Conservation (phyloP, 2,113 vertebrate species). For the Progne subis region DNA sequence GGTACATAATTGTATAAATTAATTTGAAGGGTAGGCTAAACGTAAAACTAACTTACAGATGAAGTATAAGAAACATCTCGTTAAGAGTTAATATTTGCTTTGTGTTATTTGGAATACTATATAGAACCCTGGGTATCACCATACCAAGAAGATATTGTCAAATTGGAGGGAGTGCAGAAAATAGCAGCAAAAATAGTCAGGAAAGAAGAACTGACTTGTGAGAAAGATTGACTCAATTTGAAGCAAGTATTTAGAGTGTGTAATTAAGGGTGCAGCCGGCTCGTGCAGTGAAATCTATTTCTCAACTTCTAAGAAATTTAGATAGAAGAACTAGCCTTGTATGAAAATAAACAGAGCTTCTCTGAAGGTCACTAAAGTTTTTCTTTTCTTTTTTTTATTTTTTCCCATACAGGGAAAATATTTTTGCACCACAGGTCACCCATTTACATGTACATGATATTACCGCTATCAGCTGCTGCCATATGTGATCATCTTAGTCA, state of each 20-base stretch:
- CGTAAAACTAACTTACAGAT: background rate
- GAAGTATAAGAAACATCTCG: background rate
- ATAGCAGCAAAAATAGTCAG: background rate
- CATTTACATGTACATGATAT: background rate
- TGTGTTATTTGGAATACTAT: background rate
- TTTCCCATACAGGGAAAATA: accelerated
- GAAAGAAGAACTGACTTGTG: background rate
- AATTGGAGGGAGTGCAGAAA: background rate
- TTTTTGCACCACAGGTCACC: background rate
- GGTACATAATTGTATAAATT: background rate
- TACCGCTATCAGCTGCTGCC: background rate
- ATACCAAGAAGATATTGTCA: background rate
- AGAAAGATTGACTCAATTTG: background rate
- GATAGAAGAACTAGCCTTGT: background rate
- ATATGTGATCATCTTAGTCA: background rate
- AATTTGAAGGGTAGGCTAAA: background rate
- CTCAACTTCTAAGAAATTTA: background rate
- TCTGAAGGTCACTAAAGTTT: background rate
- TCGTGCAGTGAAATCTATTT: background rate
- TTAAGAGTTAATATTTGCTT: background rate
- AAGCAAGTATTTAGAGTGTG: background rate
- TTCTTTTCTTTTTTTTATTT: background rate
- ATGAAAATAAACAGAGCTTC: background rate
- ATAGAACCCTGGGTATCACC: background rate
- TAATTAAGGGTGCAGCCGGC: background rate